A percentile compares a stretch with the other conserved stretches of the same genome.
Conservation (phyloP, 2,888 invertebrate genomes). For the Adineta ricciae region DNA sequence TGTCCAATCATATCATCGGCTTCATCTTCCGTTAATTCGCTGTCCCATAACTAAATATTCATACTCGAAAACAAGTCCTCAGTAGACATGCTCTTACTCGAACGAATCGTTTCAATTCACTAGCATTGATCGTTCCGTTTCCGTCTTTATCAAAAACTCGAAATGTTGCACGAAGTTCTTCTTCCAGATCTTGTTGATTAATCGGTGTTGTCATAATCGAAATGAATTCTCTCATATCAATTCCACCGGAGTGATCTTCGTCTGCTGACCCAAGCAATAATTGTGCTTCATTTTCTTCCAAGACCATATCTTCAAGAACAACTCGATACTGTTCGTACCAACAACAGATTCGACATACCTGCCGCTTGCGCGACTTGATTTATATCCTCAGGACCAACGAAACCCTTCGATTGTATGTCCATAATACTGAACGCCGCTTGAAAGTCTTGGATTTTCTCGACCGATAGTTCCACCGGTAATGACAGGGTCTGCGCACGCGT, state of each 20-base stretch:
- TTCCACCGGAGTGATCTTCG: conserved; percentile 15
- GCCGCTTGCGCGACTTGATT: background rate
- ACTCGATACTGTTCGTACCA: background rate
- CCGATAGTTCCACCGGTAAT: background rate
- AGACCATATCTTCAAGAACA: background rate
- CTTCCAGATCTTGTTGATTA: background rate
- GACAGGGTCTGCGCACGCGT: background rate
- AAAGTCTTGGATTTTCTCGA: background rate
- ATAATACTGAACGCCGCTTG: conserved; percentile 8
- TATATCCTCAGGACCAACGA: background rate
- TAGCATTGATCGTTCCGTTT: background rate
- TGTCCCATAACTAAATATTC: conserved; percentile 1
- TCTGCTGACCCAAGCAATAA: conserved; percentile 1
- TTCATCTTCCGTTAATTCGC: conserved; percentile 14
- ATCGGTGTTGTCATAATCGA: background rate
- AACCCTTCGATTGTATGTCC: conserved; percentile 5
- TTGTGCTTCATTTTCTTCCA: background rate
- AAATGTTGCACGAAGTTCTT: background rate
- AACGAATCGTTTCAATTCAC: background rate
- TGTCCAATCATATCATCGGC: background rate
- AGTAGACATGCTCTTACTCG: background rate
- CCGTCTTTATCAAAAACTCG: conserved; percentile 1
- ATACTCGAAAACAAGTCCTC: too few relatives aligned
- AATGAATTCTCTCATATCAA: conserved; percentile 12
- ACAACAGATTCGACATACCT: background rate